Evolutionary conservation across 2,888 invertebrate genomes (phyloP).

Genomic region (Coelinius sp.): DNA sequence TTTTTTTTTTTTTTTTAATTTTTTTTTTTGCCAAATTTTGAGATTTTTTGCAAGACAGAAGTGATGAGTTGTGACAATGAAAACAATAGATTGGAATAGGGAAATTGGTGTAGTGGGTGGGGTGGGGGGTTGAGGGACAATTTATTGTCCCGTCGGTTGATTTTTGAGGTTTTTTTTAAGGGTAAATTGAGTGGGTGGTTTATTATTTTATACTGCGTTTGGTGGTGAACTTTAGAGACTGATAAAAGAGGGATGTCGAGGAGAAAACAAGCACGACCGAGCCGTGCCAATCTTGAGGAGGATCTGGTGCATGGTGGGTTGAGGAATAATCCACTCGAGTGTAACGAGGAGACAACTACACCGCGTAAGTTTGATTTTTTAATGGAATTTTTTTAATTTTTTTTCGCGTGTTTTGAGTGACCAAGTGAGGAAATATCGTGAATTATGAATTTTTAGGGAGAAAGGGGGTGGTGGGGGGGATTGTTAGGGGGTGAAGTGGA

Average conservation of each 20-base stretch:
- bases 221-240: slow-evolving; percentile 41
- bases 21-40: no score
- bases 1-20: background rate
- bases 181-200: background rate
- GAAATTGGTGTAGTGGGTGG: background rate
- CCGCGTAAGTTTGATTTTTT: slow-evolving; percentile 59
- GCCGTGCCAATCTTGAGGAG: slow-evolving; percentile 70
- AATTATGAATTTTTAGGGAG: background rate
- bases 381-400: background rate
- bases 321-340: slow-evolving; percentile 61
- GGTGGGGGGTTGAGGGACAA: background rate
- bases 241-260: slow-evolving; percentile 67
- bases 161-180: background rate
- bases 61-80: background rate
- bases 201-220: slow-evolving; percentile 10
- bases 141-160: slow-evolving; percentile 7
- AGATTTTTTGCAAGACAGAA: background rate
- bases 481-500: background rate
- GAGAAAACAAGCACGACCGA: slow-evolving; percentile 70
- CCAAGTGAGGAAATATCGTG: background rate
- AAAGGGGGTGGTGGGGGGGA: background rate
- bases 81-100: background rate
- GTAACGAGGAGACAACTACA: slow-evolving; percentile 51
- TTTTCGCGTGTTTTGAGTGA: background rate
- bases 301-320: slow-evolving; percentile 66